phyloP scores from a whole-genome alignment of 2,113 vertebrate genomes.

The Clarias magur region DNA sequence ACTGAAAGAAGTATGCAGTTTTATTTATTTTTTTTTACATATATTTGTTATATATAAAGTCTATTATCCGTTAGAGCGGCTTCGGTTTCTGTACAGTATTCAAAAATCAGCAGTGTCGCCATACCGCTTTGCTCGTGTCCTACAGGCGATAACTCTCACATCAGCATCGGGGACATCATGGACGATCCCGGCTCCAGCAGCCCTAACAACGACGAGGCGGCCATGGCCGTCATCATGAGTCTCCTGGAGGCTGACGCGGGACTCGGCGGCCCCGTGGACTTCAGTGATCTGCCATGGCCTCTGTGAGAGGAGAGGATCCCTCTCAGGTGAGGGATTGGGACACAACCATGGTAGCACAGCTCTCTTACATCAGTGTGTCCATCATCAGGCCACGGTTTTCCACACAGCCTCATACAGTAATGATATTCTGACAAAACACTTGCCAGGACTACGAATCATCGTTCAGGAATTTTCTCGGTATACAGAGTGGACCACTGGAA shows the following conservation, averaged over 20 bases:
- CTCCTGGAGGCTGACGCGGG: constrained; percentile 97
- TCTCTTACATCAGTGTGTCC: neutral
- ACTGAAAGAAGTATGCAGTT: neutral
- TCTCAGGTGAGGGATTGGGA: neutral
- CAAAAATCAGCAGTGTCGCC: neutral
- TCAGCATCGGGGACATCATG: constrained; percentile 90
- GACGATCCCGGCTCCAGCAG: constrained; percentile 97
- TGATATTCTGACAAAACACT: neutral
- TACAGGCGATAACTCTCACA: constrained; percentile 92
- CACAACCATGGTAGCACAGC: neutral
- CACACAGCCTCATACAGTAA: neutral
- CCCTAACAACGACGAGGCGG: constrained; percentile 95
- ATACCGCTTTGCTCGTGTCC: neutral
- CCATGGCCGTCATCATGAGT: constrained; percentile 99
- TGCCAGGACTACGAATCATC: neutral
- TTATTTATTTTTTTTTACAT: neutral
- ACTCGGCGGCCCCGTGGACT: constrained; percentile 95
- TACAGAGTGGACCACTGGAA: constrained; percentile 64
- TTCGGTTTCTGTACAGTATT: neutral
- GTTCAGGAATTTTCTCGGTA: neutral
- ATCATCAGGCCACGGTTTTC: constrained; percentile 2
- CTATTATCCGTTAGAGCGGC: neutral
- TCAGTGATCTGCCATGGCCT: constrained; percentile 98
- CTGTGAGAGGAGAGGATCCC: constrained; percentile 73
- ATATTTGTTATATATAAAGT: no score